Evolutionary conservation across 2,113 vertebrate genomes (phyloP).

Genomic region (Eublepharis macularius): DNA sequence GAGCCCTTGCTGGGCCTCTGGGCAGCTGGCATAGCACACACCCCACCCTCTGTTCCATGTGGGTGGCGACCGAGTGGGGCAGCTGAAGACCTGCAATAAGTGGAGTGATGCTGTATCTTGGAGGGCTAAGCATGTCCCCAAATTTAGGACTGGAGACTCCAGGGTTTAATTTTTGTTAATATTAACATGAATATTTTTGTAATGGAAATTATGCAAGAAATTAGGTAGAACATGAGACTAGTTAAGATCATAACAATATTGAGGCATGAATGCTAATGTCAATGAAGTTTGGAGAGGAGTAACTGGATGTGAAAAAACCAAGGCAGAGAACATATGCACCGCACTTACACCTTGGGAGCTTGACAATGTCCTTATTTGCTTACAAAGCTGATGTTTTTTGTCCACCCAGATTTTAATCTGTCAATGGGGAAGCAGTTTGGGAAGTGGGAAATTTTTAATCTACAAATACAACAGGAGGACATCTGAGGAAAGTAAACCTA

Average conservation of each 20-base stretch:
- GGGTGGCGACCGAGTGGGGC: too few relatives aligned
- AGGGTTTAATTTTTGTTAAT: background rate
- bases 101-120: too few relatives aligned
- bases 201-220: background rate
- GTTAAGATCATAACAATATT: background rate
- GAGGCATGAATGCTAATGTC: background rate
- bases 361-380: background rate
- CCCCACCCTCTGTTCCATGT: too few relatives aligned
- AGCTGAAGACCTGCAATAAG: too few relatives aligned
- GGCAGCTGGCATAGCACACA: too few relatives aligned
- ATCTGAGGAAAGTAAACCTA: background rate
- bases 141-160: background rate
- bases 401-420: background rate
- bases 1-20: too few relatives aligned
- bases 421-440: background rate
- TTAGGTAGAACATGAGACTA: background rate
- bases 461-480: background rate
- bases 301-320: background rate
- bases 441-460: background rate
- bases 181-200: background rate
- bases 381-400: background rate
- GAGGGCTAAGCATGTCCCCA: too few relatives aligned
- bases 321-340: background rate
- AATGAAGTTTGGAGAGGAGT: background rate
- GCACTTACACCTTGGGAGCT: background rate